Evolutionary conservation across 1,140 invertebrate species (phyloP).

Genomic region (Hylaeus volcanicus): DNA sequence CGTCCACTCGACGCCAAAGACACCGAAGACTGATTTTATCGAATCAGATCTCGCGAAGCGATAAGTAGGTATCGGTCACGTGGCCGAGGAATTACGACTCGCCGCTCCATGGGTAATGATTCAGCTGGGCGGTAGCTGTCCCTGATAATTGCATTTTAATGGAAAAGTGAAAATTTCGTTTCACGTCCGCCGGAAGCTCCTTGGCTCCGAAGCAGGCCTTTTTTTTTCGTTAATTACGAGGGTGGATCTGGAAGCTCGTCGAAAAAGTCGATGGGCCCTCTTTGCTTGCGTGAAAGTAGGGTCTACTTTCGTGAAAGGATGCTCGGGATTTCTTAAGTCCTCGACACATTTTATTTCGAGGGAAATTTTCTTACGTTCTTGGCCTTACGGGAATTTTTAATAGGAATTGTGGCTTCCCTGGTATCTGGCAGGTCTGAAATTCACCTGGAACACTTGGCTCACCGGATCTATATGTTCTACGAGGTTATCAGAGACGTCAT

Average conservation of each 20-base stretch:
- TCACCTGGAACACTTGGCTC: no score
- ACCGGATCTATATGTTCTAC: no score
- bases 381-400: no score
- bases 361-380: no score
- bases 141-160: conserved; percentile 61
- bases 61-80: conserved; percentile 61
- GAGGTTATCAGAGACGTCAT: no score
- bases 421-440: no score
- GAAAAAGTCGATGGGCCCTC: background rate
- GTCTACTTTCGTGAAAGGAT: no score
- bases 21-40: conserved; percentile 54
- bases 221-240: background rate
- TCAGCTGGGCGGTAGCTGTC: conserved; percentile 31
- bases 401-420: no score
- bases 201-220: background rate
- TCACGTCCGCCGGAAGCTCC: conserved; percentile 46
- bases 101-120: conserved; percentile 61
- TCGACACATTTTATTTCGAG: no score
- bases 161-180: conserved; percentile 64
- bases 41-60: conserved; percentile 46
- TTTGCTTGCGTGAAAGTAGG: no score
- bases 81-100: conserved; percentile 70
- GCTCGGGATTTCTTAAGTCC: no score
- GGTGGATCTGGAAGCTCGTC: background rate
- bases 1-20: conserved; percentile 21